Base-by-base conservation (phyloP, 2,113 vertebrate species). In the Nanorana parkeri region DNA sequence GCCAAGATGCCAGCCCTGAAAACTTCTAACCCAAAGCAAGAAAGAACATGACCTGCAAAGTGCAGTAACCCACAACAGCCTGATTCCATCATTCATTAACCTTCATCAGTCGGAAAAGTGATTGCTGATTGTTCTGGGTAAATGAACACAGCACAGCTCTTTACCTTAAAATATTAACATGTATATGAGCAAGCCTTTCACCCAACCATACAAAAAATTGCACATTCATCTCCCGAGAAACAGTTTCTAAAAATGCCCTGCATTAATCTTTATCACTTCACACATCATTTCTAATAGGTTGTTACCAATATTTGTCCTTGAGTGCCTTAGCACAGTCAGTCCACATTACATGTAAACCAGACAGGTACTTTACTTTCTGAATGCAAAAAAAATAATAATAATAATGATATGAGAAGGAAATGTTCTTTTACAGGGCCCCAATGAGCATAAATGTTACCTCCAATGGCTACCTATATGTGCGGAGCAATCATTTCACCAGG, bases 401-500 rank as follows among this genome's bases (percentile, higher is more conserved):
- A n/a, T n/a, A 36, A 36, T 64, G 15, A 73, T 67, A 73, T 54
- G 64, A 72, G 52, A 81, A 66, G 47, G 69, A 67, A 81, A 81
- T 74, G 61, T 66, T 81, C 41, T 63, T 76, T 73, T 73, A 63
- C 56, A 81, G 68, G 79, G 79, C 79, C 54, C 41, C 60, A 47
- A 73, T 81, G 68, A 81, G 36, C 68, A 65, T 63, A 73, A 81
- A 73, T 65, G 79, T 72, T 73, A 73, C 58, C 69, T 66, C 60
- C 17, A 51, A 69, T 74, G 26, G 80, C 63, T 81, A 23, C 28
- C 80, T 21, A 41, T 81, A 66, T 81, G 69, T 74, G 47, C 5
- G 60, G 52, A 63, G 68, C 58, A 81, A 81, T 81, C 80, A 81
- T 81, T 81, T 51, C 68, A 65, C 69, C 80, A 23, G 61, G 80